A percentile compares a stretch with the other conserved stretches of the same genome.
Conservation (phyloP, 1,140 invertebrate genomes). For the Drosophila murphyi region DNA sequence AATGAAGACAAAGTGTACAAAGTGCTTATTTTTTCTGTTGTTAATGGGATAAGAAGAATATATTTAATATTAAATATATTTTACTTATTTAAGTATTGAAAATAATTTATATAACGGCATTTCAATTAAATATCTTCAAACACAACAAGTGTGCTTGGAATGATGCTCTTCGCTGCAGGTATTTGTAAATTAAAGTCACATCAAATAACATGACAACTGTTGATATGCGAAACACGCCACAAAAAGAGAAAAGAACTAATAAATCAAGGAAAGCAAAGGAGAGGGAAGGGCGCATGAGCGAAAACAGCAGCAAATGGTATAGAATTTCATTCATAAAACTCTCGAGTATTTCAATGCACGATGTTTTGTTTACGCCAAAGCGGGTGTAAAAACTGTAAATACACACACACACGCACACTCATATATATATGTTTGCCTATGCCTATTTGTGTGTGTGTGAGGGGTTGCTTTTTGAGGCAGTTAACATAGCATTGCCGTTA, state of each 20-base stretch:
- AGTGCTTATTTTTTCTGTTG: not conserved
- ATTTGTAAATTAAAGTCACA: constrained; percentile 20
- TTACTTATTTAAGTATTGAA: not conserved
- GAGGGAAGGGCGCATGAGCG: not conserved
- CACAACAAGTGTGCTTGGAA: too few species aligned
- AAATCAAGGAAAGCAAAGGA: not conserved
- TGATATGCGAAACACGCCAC: constrained; percentile 44
- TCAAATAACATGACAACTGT: constrained; percentile 67
- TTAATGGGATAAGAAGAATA: not conserved
- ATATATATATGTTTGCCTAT: constrained; percentile 8
- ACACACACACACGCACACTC: too few species aligned
- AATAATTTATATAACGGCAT: too few species aligned
- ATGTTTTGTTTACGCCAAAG: constrained; percentile 12
- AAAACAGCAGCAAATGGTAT: not conserved
- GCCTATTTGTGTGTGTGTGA: not conserved
- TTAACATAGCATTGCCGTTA: constrained; percentile 47
- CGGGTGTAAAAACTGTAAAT: not conserved
- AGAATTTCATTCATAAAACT: constrained; percentile 69
- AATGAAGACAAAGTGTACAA: constrained; percentile 58
- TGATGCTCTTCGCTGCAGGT: not conserved
- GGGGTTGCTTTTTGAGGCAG: constrained; percentile 48
- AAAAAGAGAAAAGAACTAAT: not conserved
- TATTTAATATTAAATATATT: not conserved
- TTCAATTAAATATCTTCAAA: too few species aligned
- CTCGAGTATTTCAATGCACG: constrained; percentile 1